These are phyloP conservation scores for Mnemiopsis leidyi DNA, from an alignment of 37 sponge, comb jelly and placozoan species.

Conservation along the genomic window DNA sequence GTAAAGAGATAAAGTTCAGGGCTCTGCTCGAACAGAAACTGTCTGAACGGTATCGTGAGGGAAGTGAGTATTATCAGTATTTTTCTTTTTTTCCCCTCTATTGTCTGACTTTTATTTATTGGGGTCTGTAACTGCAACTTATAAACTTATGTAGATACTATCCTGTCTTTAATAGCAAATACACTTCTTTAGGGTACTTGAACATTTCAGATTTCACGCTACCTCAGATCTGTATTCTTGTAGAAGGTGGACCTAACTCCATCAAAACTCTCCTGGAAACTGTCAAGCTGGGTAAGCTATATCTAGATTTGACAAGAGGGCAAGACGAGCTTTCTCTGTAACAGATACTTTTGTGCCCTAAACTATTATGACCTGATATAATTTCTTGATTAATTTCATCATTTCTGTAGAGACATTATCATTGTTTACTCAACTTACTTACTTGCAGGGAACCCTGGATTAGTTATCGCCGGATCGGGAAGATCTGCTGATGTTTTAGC, in stretches of 20 bases:
- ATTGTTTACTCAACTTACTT: too few relatives aligned
- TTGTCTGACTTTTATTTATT: too few relatives aligned
- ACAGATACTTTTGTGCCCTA: too few relatives aligned
- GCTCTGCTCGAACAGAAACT: constrained; percentile 31
- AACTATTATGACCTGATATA: too few relatives aligned
- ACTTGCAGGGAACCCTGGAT: constrained; percentile 7
- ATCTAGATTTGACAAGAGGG: not conserved
- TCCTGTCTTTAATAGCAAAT: too few relatives aligned
- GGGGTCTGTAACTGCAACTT: too few relatives aligned
- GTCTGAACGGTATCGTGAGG: constrained; percentile 1
- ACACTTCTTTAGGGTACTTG: too few relatives aligned
- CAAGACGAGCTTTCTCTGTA: too few relatives aligned
- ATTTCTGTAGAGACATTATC: too few relatives aligned
- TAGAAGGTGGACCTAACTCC: constrained; percentile 64
- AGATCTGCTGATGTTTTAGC: constrained; percentile 58
- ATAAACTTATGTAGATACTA: too few relatives aligned
- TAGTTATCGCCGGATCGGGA: constrained; percentile 55
- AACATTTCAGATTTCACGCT: constrained; percentile 26
- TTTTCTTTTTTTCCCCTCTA: too few relatives aligned
- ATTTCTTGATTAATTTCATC: too few relatives aligned
- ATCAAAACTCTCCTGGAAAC: constrained; percentile 64
- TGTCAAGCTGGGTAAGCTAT: constrained; percentile 24
- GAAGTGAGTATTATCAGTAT: not conserved
- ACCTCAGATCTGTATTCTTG: constrained; percentile 54
- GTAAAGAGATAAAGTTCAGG: constrained; percentile 32